phyloP scores from a whole-genome alignment of 1,140 invertebrate genomes.

The Aphelenchoides fujianensis region DNA sequence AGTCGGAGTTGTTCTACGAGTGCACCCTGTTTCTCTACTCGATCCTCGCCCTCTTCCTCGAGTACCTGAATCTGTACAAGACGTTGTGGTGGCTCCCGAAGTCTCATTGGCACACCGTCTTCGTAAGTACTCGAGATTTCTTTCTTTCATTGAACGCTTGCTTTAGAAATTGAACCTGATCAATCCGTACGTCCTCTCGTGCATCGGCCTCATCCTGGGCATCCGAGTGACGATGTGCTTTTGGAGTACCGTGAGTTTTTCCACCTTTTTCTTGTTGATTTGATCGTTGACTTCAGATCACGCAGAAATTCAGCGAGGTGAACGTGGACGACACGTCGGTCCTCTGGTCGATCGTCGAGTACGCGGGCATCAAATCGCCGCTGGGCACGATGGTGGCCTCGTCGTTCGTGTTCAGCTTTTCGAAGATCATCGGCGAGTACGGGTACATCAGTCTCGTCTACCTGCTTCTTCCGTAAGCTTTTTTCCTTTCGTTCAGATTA shows the following conservation, averaged over 20 bases:
- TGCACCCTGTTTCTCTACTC: conserved; percentile 75
- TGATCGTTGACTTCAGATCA: conserved; percentile 29
- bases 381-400: conserved; percentile 52
- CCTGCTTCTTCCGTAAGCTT: conserved; percentile 83
- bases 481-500: conserved; percentile 27
- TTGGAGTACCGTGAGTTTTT: conserved; percentile 65
- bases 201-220: conserved; percentile 76
- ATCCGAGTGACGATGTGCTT: conserved; percentile 75
- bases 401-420: conserved; percentile 70
- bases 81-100: conserved; percentile 95
- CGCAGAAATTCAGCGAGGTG: neutral
- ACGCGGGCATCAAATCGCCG: conserved; percentile 61
- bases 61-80: conserved; percentile 88
- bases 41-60: conserved; percentile 71
- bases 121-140: conserved; percentile 57
- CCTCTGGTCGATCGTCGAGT: conserved; percentile 49
- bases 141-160: conserved; percentile 51
- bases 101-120: conserved; percentile 74
- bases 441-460: conserved; percentile 74
- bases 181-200: conserved; percentile 77
- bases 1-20: conserved; percentile 80
- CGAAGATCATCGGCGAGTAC: conserved; percentile 72
- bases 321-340: conserved; percentile 29
- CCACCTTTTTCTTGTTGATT: neutral
- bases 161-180: conserved; percentile 92